Conservation (phyloP, 2,113 vertebrate species). For the Gracilinanus agilis region DNA sequence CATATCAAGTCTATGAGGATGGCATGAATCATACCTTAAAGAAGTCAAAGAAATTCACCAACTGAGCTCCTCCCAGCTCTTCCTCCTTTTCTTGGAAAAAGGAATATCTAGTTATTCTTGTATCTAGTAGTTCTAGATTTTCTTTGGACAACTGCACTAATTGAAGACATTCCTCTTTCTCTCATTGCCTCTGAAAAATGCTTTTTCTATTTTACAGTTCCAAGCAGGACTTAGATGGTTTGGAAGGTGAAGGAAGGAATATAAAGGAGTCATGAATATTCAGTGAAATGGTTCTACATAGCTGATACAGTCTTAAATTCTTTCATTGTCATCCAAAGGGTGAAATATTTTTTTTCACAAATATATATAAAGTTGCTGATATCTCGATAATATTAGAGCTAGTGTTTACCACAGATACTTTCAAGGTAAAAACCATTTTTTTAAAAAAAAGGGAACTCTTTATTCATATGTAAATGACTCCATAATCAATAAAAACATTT, state of each 20-base stretch:
- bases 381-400: constrained; percentile 20
- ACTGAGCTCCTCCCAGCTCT: constrained; percentile 89
- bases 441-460: neutral
- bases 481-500: neutral
- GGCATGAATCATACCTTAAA: constrained; percentile 90
- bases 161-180: constrained; percentile 92
- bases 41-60: constrained; percentile 97
- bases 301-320: constrained; percentile 28
- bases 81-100: constrained; percentile 96
- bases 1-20: constrained; percentile 35
- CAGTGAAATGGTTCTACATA: neutral
- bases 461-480: neutral
- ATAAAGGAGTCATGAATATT: neutral
- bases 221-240: constrained; percentile 88
- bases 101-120: constrained; percentile 96
- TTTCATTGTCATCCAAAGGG: constrained; percentile 24
- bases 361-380: constrained; percentile 3
- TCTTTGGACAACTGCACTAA: constrained; percentile 90
- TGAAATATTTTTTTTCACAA: constrained; percentile 31
- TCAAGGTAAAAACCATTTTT: neutral
- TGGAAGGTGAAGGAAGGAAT: constrained; percentile 39
- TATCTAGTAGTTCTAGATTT: constrained; percentile 92
- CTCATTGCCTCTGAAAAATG: constrained; percentile 94
- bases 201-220: constrained; percentile 91
- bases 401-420: constrained; percentile 36